Evolutionary conservation across 2,797 vertebrate species (phyloP).

Genomic region (Pangasius mekongensis): DNA sequence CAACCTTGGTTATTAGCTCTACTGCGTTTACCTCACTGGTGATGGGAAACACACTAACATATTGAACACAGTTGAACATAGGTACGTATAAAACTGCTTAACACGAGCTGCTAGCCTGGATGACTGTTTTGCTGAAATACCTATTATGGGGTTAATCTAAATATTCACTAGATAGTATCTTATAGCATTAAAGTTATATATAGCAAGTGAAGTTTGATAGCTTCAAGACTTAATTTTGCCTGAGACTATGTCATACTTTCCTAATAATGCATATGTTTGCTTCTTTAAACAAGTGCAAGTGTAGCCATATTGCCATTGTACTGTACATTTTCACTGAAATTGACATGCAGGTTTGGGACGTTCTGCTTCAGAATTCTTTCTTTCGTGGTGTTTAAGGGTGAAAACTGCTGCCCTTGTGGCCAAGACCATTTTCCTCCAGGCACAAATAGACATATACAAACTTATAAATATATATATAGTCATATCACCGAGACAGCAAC

Average conservation of each 20-base stretch:
- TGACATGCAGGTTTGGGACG: too few relatives aligned
- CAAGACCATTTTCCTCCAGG: too few relatives aligned
- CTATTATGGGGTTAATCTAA: neutral
- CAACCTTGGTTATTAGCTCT: neutral
- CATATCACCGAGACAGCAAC: too few relatives aligned
- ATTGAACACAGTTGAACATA: neutral
- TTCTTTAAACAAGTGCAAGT: neutral
- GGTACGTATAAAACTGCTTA: neutral
- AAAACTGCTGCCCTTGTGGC: too few relatives aligned
- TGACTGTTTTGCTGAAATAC: neutral
- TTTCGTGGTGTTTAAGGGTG: too few relatives aligned
- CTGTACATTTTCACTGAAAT: too few relatives aligned
- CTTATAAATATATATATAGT: too few relatives aligned
- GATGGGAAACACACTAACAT: neutral
- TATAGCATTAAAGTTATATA: neutral
- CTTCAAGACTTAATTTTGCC: neutral
- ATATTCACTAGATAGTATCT: neutral
- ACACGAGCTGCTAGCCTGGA: neutral
- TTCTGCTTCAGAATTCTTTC: too few relatives aligned
- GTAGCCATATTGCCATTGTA: neutral
- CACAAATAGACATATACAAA: too few relatives aligned
- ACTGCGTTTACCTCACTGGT: neutral
- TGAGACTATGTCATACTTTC: neutral
- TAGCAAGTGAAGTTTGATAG: neutral
- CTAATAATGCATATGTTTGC: neutral